Percentiles rank a stretch among this genome's conserved stretches.
Evolutionary conservation across 2,888 invertebrate genomes (phyloP).

Genomic region (Zootermopsis nevadensis): DNA sequence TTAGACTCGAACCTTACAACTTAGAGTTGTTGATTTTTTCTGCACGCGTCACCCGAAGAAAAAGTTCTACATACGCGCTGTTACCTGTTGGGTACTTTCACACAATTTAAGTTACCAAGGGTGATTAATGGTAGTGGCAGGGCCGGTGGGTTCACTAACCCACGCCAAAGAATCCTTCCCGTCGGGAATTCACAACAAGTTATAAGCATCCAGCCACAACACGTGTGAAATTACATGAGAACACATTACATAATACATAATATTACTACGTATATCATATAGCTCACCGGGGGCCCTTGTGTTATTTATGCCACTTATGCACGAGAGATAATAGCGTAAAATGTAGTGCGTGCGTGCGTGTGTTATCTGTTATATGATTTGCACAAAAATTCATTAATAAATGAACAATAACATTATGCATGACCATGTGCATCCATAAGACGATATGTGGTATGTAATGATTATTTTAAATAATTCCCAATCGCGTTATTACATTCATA

Average conservation of each 20-base stretch:
- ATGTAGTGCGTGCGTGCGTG: too few relatives aligned
- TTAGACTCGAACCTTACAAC: too few relatives aligned
- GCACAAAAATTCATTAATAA: too few relatives aligned
- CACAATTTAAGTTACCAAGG: neutral
- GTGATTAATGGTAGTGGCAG: neutral
- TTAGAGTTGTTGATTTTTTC: too few relatives aligned
- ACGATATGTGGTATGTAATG: too few relatives aligned
- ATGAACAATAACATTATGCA: too few relatives aligned
- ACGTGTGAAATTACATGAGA: slow-evolving; percentile 10
- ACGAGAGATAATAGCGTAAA: too few relatives aligned
- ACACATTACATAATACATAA: slow-evolving; percentile 1
- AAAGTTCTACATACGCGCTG: neutral
- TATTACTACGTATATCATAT: neutral
- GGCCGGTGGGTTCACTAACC: neutral
- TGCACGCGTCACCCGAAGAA: too few relatives aligned
- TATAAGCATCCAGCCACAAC: slow-evolving; percentile 3
- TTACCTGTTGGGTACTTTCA: neutral
- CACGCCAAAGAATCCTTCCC: neutral
- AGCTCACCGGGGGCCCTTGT: neutral
- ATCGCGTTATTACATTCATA: too few relatives aligned
- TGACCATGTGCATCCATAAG: too few relatives aligned
- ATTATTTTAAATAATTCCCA: too few relatives aligned
- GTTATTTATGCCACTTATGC: neutral
- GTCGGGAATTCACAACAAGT: neutral
- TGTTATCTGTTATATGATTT: too few relatives aligned